These are phyloP conservation scores for Chunga burmeisteri DNA, from an alignment of 2,113 vertebrate genomes.

Conservation along the genomic window DNA sequence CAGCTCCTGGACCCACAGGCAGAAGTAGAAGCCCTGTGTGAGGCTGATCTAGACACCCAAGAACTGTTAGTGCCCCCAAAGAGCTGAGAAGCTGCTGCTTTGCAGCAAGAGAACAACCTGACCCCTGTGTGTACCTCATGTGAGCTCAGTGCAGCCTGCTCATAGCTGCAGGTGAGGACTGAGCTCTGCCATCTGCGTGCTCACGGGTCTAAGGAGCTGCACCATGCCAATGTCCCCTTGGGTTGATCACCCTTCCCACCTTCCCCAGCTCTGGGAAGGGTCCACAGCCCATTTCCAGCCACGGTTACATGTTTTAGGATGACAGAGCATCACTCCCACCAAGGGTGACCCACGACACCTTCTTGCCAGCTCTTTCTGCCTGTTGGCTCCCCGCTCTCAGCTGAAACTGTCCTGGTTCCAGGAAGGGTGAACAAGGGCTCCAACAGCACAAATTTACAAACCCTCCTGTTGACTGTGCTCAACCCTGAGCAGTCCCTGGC, in stretches of 20 bases:
- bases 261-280: neutral
- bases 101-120: neutral
- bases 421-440: neutral
- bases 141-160: neutral
- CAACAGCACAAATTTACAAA: neutral
- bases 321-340: neutral
- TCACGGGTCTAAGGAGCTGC: neutral
- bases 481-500: neutral
- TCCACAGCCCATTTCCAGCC: neutral
- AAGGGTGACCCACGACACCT: rapidly evolving
- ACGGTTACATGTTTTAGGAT: rapidly evolving
- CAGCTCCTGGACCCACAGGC: neutral
- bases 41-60: neutral
- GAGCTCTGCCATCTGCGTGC: neutral
- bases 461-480: neutral
- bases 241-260: neutral
- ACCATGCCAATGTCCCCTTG: too few relatives aligned
- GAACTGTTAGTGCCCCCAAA: neutral
- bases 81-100: neutral
- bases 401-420: neutral
- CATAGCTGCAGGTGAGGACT: neutral
- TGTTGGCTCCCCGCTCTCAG: neutral
- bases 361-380: neutral
- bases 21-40: neutral
- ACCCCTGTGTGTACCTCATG: rapidly evolving